Conservation (phyloP, 2,888 invertebrate genomes). For the Meandrusa payeni region DNA sequence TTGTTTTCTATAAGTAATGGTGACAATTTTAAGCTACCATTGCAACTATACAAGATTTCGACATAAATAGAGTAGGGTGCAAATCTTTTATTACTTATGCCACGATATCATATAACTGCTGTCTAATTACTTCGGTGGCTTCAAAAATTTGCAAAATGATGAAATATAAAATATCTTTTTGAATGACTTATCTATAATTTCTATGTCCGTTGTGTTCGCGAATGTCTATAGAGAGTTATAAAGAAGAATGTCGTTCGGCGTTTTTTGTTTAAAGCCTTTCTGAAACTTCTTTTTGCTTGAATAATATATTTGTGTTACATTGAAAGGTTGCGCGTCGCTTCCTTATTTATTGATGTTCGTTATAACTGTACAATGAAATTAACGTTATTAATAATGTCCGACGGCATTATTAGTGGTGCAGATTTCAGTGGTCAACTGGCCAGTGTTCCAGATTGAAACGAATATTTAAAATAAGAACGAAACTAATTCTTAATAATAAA, state of each 20-base stretch:
- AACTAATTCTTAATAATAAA: too few relatives aligned
- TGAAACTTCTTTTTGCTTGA: slow-evolving; percentile 33
- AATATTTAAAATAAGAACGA: slow-evolving; percentile 10
- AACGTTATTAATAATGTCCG: slow-evolving; percentile 23
- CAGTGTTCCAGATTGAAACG: slow-evolving; percentile 1
- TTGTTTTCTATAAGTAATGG: too few relatives aligned
- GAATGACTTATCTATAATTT: slow-evolving; percentile 13
- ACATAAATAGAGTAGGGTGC: too few relatives aligned
- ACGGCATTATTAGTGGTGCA: slow-evolving; percentile 20
- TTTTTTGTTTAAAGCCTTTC: slow-evolving; percentile 49
- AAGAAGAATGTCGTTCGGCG: slow-evolving; percentile 65
- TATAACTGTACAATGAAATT: slow-evolving; percentile 25
- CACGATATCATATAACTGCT: too few relatives aligned
- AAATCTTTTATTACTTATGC: too few relatives aligned
- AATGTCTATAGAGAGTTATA: slow-evolving; percentile 71
- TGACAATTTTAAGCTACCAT: too few relatives aligned
- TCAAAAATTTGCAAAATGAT: too few relatives aligned
- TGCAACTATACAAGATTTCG: too few relatives aligned
- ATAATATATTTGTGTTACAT: slow-evolving; percentile 27
- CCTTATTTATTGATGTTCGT: slow-evolving; percentile 25
- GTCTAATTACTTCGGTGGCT: too few relatives aligned
- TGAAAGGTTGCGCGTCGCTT: slow-evolving; percentile 23
- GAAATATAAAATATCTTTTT: too few relatives aligned
- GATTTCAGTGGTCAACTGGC: slow-evolving; percentile 7
- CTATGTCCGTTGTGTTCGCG: slow-evolving; percentile 19